Conservation (phyloP, 2,888 invertebrate genomes). For the Uropetala carovei region DNA sequence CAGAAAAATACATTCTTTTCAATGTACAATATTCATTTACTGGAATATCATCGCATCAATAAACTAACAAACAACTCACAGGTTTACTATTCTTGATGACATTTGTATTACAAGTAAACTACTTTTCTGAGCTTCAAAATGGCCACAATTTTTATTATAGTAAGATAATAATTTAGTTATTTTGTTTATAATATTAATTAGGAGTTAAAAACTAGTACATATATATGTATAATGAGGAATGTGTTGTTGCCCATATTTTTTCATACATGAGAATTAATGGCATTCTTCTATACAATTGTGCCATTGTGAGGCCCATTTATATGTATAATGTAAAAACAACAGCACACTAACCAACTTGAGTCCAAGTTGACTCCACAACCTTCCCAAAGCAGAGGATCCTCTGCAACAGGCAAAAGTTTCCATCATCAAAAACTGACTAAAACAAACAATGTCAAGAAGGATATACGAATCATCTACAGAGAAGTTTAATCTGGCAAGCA, state of each 20-base stretch:
- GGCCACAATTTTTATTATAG: constrained; percentile 9
- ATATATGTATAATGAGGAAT: too few species aligned
- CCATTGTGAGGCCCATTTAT: constrained; percentile 53
- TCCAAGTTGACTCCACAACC: constrained; percentile 61
- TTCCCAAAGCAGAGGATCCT: constrained; percentile 63
- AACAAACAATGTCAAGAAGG: background rate
- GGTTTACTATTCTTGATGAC: too few species aligned
- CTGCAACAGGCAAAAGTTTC: constrained; percentile 55
- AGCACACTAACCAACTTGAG: constrained; percentile 58
- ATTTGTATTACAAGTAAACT: too few species aligned
- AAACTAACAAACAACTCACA: too few species aligned
- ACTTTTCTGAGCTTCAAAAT: constrained; percentile 44
- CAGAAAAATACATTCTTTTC: too few species aligned
- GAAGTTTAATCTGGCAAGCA: too few species aligned
- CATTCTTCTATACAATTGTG: background rate
- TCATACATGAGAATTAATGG: background rate
- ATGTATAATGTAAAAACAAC: constrained; percentile 45
- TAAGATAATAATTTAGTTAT: too few species aligned
- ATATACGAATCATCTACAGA: background rate
- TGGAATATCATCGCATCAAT: too few species aligned
- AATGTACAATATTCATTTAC: too few species aligned
- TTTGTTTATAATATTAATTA: too few species aligned
- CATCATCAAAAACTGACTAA: background rate
- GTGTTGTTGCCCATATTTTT: background rate
- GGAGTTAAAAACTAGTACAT: too few species aligned